These are phyloP conservation scores for Caenorhabditis sp. DNA, from an alignment of 2,888 invertebrate species.

Conservation along the genomic window DNA sequence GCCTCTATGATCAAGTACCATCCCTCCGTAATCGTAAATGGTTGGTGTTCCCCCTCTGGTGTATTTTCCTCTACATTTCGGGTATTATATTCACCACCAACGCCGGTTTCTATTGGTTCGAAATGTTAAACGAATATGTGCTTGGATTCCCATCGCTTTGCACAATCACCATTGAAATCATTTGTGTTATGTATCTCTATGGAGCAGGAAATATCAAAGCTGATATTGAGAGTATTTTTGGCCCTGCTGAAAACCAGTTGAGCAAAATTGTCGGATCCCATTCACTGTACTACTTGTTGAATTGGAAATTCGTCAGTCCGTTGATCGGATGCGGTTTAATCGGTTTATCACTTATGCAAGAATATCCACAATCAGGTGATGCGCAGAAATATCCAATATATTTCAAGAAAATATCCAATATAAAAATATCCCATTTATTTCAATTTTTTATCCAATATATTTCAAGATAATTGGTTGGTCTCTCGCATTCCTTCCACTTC, in stretches of 20 bases:
- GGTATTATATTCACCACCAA: constrained; percentile 23
- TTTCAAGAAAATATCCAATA: too few species aligned
- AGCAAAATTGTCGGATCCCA: constrained; percentile 7
- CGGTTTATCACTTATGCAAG: background rate
- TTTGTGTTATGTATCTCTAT: constrained; percentile 26
- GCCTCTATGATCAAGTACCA: constrained; percentile 24
- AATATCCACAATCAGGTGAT: background rate
- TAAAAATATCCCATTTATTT: too few species aligned
- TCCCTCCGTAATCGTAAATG: constrained; percentile 19
- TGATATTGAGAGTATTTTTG: constrained; percentile 24
- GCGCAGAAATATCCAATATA: background rate
- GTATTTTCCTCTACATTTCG: constrained; percentile 9
- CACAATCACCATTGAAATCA: constrained; percentile 8
- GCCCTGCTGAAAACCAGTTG: constrained; percentile 4
- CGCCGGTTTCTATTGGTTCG: constrained; percentile 33
- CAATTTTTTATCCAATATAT: background rate
- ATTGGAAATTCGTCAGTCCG: constrained; percentile 17
- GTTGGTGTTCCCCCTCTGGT: constrained; percentile 22
- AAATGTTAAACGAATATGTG: constrained; percentile 24
- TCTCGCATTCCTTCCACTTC: background rate
- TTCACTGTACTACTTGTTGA: constrained; percentile 1
- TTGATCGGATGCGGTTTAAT: background rate
- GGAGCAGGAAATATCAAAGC: constrained; percentile 19
- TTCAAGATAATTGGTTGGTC: background rate
- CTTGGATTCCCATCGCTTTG: constrained; percentile 22